Percentiles rank a stretch among this genome's conserved stretches.
These are phyloP conservation scores for Bombus polaris DNA, from an alignment of 1,140 invertebrate genomes.

Conservation along the genomic window DNA sequence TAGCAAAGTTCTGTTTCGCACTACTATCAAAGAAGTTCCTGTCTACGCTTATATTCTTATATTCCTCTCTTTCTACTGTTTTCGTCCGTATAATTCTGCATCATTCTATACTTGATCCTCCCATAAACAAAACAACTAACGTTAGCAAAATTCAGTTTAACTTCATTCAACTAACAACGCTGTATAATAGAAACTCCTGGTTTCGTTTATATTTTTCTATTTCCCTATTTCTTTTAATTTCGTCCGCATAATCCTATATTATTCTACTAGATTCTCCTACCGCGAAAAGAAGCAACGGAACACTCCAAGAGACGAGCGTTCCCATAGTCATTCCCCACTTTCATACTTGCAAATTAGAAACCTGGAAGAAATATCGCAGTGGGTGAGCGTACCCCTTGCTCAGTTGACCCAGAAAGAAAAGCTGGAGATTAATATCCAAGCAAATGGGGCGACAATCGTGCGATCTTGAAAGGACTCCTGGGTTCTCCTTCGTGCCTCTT, in stretches of 20 bases:
- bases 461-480: conserved; percentile 14
- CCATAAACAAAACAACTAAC: neutral
- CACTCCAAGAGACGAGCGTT: neutral
- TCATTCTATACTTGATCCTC: neutral
- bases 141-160: neutral
- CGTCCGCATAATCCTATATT: neutral
- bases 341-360: neutral
- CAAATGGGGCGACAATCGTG: conserved; percentile 51
- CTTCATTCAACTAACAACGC: too few species aligned
- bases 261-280: neutral
- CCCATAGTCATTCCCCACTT: neutral
- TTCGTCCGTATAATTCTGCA: neutral
- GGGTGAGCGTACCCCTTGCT: neutral
- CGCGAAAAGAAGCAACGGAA: neutral
- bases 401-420: conserved; percentile 34
- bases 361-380: neutral
- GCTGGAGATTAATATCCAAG: conserved; percentile 36
- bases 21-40: too few species aligned
- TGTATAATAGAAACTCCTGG: neutral
- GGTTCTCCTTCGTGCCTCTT: neutral
- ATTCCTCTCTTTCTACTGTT: neutral
- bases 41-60: too few species aligned
- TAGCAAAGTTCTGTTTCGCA: too few species aligned
- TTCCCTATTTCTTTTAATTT: neutral
- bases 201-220: neutral